These are phyloP conservation scores for Vollenhovia emeryi DNA, from an alignment of 1,140 invertebrate genomes.

Conservation along the genomic window DNA sequence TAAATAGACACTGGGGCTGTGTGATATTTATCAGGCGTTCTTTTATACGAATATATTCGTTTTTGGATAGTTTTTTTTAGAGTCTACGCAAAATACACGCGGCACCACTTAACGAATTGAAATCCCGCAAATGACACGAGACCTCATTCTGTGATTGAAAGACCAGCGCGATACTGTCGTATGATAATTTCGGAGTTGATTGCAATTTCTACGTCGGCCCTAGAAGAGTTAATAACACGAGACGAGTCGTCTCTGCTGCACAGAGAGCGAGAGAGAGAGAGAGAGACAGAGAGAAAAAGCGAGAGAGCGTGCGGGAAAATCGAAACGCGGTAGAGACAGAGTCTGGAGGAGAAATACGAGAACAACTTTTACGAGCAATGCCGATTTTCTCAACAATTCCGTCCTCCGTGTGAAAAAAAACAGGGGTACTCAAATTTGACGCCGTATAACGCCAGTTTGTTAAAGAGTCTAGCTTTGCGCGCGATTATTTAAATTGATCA, in stretches of 20 bases:
- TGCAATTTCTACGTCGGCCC: background rate
- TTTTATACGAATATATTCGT: constrained; percentile 11
- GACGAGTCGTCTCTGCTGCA: background rate
- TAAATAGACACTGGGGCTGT: background rate
- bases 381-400: constrained; percentile 50
- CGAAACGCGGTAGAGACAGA: background rate
- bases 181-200: background rate
- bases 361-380: constrained; percentile 27
- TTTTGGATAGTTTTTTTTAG: background rate
- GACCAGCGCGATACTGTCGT: background rate
- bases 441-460: background rate
- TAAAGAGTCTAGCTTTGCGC: background rate
- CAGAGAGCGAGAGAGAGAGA: background rate
- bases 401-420: constrained; percentile 51
- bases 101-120: background rate
- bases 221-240: constrained; percentile 17
- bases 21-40: background rate
- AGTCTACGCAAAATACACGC: background rate
- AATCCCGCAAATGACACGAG: background rate
- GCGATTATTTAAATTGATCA: background rate
- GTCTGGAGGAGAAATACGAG: background rate
- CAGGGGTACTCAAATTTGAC: background rate
- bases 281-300: constrained; percentile 1
- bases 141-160: background rate
- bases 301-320: background rate